Evolutionary conservation across 37 sponge, comb jelly and placozoan genomes (phyloP), one percentile per base, ranked within the genome.

Genomic region (Halisarca cf. caerulea): DNA sequence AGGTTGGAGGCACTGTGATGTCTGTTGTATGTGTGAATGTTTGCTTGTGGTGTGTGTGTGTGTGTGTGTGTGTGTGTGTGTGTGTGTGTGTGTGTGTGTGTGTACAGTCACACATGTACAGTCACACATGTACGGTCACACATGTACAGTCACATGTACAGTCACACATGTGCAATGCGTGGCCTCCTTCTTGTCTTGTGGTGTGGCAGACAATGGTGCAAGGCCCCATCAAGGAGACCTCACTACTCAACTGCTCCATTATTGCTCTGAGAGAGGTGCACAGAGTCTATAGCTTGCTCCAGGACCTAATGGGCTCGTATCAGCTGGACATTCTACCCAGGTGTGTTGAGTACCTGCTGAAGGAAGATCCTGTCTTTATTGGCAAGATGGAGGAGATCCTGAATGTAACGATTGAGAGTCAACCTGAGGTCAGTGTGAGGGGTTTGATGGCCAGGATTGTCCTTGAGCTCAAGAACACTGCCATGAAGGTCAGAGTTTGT

Each of bases 221-320:
- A 15, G 77, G 77, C 36, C 77, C 77, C 20, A 74, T 41, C 77
- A 74, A 74, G 45, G 77, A 74, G 45, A 42, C 38, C 53, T 59
- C 84, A 25, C 64, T 89, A 34, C 44, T 92, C 58, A 30, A 36
- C 30, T 59, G 84, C 54, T 82, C 87, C 38, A 80, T 92, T 24
- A 64, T 42, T 4, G 66, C 90, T 24, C 73, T 92, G 28, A 6
- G 36, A 5, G 84, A 86, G 24, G 93, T 89, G 43, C 89, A 92
- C 66, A 66, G 30, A 3, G 93, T 92, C 62, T 92, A 92, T 75
- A 70, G 53, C 11, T 58, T 80, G 35, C 85, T 92, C 84, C 93
- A 92, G 82, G 91, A 93, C 42, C 80, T 93, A 64, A 68, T 90
- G 39, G 86, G 86, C 88, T 78, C 85, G 71, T 93, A 87, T 78